Evolutionary conservation across 2,113 vertebrate genomes (phyloP), one percentile per base, ranked within the genome.

Genomic region (Lagenorhynchus albirostris): DNA sequence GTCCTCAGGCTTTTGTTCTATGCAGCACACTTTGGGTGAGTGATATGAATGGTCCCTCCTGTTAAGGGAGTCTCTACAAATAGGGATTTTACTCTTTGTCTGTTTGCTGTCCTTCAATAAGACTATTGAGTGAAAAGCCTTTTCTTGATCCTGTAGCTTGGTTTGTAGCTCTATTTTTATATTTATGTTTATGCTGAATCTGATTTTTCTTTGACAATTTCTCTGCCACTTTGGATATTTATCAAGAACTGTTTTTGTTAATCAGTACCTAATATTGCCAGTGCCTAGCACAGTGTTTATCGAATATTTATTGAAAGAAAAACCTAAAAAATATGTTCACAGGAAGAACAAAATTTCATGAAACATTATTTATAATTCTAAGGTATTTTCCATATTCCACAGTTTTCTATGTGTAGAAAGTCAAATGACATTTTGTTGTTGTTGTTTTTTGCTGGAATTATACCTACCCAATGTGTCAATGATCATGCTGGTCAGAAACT

Each of bases 181-280:
- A 93, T 67, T 97, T 95, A 58, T 31, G 33, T 76, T 90, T 96
- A 92, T 92, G 26, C 10, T 80, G 9, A 96, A 71, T 71, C 50
- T 38, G 8, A 74, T 29, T 90, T 83, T 95, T 55, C 20, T 81
- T 79, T 50, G 3, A 8, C 73, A 84, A 33, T 36, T 91, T 94
- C 73, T 89, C 26, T 60, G 44, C 21, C 31, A 73, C 31, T 77
- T 88, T 70, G 13, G 23, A 63, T 92, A 74, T 60, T 70, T 23
- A 76, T 92, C 33, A 91, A 92, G 21, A 80, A 13, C 50, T 12
- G 2, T 47, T 90, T 93, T 70, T 88, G 8, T 60, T 79, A 31
- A 8, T 91, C 8, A 70, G 15, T n/a, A 70, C 10, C 6, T 55
- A 47, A 33, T 26, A 84, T 31, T 71, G 8, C 9, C 21, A 68